These are phyloP conservation scores for Formica aserva DNA, from an alignment of 2,888 invertebrate species.

Conservation along the genomic window DNA sequence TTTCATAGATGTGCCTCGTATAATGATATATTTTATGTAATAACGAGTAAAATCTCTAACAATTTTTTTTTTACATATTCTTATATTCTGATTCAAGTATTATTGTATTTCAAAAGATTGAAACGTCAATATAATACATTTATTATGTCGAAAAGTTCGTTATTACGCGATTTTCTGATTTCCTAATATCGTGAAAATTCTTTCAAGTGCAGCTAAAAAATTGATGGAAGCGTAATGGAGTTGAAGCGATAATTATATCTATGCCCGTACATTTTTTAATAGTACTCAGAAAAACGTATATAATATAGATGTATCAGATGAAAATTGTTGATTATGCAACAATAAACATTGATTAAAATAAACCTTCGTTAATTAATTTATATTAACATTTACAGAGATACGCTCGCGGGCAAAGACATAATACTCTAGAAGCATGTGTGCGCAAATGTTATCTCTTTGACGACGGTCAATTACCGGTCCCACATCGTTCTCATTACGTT, in stretches of 20 bases:
- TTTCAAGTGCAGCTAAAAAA: slow-evolving; percentile 12
- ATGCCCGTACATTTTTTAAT: slow-evolving; percentile 20
- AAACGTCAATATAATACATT: neutral
- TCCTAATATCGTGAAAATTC: neutral
- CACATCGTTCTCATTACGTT: slow-evolving; percentile 46
- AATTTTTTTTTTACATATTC: neutral
- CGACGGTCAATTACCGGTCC: slow-evolving; percentile 44
- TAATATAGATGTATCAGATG: neutral
- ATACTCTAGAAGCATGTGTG: slow-evolving; percentile 19
- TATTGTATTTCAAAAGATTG: neutral
- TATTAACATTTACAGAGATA: neutral
- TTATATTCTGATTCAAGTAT: neutral
- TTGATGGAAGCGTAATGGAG: slow-evolving; percentile 33
- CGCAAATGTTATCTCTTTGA: slow-evolving; percentile 52
- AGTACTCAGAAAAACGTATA: neutral
- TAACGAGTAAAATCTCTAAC: neutral
- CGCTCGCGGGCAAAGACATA: neutral
- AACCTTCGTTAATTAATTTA: slow-evolving; percentile 27
- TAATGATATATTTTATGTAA: neutral
- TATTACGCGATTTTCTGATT: slow-evolving; percentile 11
- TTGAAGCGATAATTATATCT: slow-evolving; percentile 22
- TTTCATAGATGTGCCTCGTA: neutral
- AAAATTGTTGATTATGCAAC: slow-evolving; percentile 6
- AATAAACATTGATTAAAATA: slow-evolving; percentile 9
- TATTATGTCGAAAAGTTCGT: slow-evolving; percentile 3